Base-by-base conservation (phyloP, 2,888 invertebrate genomes). In the Epirrhoe tristata region DNA sequence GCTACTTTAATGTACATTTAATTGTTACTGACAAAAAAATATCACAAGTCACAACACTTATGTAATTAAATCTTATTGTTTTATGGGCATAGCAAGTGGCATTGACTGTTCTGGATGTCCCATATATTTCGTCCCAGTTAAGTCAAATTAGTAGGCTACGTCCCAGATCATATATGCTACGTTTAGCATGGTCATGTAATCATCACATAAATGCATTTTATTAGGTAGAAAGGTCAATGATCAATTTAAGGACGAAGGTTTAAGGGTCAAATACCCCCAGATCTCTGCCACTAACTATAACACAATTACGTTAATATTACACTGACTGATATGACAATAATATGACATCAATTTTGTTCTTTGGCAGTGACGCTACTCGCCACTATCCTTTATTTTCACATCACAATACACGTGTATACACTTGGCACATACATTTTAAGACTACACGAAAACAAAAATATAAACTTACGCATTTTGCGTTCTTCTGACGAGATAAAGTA, bases 41-140 rank as follows among this genome's bases (percentile, higher is more conserved):
- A 68, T 79, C 77, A 81, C 81, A 81, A 86, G 83, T 87, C 88
- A 89, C 89, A 90, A 90, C 89, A 89, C 85, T 83, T 59, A 50
- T 39, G 55, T 62, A 83, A 81, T 81, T 77, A 16, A 52, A 81
- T 79, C 71, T 64, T 48, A 71, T 73, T 76, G 73, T 56, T 59
- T 43, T 48, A 6, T 63, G 48, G 5, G n/a, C 58, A 46, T 50
- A 54, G 12, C 59, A 31, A 67, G 59, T 63, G 63, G 67, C 67
- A 6, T 16, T 34, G 51, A 51, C 17, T 14, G 6, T 48, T 48
- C 14, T 46, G 10, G 36, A 43, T 12, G 12, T 43, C 39, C 8
- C 1, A 10, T 6, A 10, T 39, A 39, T 48, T 48, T 14, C 7
- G 5, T 14, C 16, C n/a, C n/a, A n/a, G 3, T 48, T 7, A 17